These are phyloP conservation scores for Danionella cerebrum DNA, from an alignment of 2,113 vertebrate genomes.

Conservation along the genomic window DNA sequence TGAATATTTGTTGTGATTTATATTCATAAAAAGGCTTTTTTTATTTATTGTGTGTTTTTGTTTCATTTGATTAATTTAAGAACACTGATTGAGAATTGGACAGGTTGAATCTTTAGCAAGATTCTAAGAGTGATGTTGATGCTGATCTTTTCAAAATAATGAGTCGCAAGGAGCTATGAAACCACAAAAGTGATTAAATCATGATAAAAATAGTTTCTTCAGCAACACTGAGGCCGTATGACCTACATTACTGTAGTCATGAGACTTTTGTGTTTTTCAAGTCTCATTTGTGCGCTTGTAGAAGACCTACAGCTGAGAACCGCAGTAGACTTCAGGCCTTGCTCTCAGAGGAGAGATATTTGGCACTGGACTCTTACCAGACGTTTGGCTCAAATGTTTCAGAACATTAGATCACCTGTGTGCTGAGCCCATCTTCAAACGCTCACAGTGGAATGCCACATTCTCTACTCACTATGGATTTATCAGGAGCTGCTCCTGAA, in stretches of 20 bases:
- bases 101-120: too few species aligned
- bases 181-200: neutral
- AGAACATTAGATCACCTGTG: slow-evolving; percentile 22
- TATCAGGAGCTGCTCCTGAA: neutral
- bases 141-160: neutral
- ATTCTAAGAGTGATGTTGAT: too few species aligned
- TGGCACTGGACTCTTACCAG: slow-evolving; percentile 3
- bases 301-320: too few species aligned
- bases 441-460: slow-evolving; percentile 19
- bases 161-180: neutral
- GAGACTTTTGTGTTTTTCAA: neutral
- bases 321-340: neutral
- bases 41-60: too few species aligned
- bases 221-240: neutral
- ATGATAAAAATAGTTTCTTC: neutral
- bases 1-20: too few species aligned
- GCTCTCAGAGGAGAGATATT: slow-evolving; percentile 27
- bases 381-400: slow-evolving; percentile 1
- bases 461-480: slow-evolving; percentile 9
- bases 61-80: too few species aligned
- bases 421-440: slow-evolving; percentile 1
- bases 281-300: too few species aligned
- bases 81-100: too few species aligned
- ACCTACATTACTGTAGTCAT: neutral
- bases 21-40: too few species aligned